A percentile compares a stretch with the other conserved stretches of the same genome.
Conservation (phyloP, 2,888 invertebrate species). For the Galerucella pusilla region DNA sequence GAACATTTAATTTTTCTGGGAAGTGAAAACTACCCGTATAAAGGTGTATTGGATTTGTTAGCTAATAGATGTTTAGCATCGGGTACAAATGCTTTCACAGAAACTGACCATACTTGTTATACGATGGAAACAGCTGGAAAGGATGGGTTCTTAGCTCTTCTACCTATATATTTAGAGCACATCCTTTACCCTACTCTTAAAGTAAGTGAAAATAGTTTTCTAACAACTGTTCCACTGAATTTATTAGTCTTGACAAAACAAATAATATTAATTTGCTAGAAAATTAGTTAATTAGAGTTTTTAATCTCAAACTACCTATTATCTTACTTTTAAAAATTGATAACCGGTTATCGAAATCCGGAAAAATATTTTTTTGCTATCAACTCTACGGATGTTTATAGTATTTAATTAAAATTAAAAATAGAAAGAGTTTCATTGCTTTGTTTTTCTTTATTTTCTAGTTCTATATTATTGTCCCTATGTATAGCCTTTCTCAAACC, state of each 20-base stretch:
- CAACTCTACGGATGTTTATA: background rate
- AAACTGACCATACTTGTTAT: conserved; percentile 89
- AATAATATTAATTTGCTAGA: too few species aligned
- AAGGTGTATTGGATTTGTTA: conserved; percentile 87
- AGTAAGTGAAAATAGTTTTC: conserved; percentile 55
- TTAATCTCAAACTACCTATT: too few species aligned
- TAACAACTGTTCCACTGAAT: too few species aligned
- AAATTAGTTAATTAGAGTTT: too few species aligned
- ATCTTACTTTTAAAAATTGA: background rate
- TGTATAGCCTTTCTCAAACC: too few species aligned
- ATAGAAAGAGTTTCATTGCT: too few species aligned
- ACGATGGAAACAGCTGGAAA: conserved; percentile 89
- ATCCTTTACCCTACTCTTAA: conserved; percentile 86
- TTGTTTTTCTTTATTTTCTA: too few species aligned
- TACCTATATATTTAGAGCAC: conserved; percentile 93
- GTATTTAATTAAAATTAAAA: background rate
- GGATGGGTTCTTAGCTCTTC: conserved; percentile 85
- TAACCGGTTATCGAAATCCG: background rate
- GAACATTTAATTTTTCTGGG: conserved; percentile 94
- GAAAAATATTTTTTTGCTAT: background rate
- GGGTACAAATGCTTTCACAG: conserved; percentile 93
- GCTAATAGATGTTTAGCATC: conserved; percentile 91
- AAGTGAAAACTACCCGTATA: conserved; percentile 89
- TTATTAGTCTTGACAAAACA: too few species aligned
- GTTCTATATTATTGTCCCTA: too few species aligned